Conservation (phyloP, 2,113 vertebrate genomes). For the Pogonocichla stellata region DNA sequence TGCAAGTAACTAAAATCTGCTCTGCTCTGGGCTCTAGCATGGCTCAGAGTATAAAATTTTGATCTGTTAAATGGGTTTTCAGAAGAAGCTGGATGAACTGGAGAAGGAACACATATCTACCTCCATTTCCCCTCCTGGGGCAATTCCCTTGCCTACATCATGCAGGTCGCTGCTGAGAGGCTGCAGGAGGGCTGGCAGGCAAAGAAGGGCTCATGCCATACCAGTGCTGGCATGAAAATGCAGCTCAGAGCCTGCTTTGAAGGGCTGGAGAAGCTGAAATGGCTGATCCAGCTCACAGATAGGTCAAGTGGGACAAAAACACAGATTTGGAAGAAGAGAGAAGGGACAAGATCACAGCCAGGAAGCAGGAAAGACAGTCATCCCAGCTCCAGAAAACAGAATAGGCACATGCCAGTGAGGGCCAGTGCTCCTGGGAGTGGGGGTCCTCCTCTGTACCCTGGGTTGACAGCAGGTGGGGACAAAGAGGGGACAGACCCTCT, state of each 20-base stretch:
- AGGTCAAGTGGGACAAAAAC: neutral
- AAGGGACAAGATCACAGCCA: neutral
- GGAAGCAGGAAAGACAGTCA: neutral
- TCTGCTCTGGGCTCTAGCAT: neutral
- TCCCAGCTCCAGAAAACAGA: neutral
- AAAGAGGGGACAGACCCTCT: rapidly evolving
- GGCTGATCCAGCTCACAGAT: neutral
- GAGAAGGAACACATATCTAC: neutral
- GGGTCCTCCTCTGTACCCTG: neutral
- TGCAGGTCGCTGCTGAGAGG: neutral
- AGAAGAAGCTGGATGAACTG: neutral
- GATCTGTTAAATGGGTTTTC: neutral
- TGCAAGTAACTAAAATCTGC: neutral
- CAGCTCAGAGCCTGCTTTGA: neutral
- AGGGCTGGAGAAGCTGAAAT: neutral
- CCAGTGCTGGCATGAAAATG: neutral
- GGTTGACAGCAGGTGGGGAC: neutral
- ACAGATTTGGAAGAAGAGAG: neutral
- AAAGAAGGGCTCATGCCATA: neutral
- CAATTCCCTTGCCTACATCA: neutral
- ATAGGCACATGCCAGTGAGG: rapidly evolving
- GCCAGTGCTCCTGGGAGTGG: rapidly evolving
- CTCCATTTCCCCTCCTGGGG: neutral
- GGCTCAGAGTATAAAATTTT: conserved; percentile 37
- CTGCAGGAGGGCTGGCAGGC: neutral